Evolutionary conservation across 30 jellyfish, hydroid and myxozoan genomes (phyloP).

Genomic region (Turritopsis rubra): DNA sequence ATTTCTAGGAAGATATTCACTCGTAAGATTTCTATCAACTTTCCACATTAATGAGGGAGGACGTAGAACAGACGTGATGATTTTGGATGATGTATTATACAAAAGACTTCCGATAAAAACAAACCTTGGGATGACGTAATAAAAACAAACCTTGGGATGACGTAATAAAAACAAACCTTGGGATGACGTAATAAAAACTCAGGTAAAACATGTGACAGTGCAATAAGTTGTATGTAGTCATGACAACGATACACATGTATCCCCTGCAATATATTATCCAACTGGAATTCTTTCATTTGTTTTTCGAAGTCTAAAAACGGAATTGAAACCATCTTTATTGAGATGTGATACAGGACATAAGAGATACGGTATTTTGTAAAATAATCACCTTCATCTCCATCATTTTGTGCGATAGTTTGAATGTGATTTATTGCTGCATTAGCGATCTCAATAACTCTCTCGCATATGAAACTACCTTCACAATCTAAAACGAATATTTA

Average conservation of each 20-base stretch:
- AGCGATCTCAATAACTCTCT: slow-evolving; percentile 41
- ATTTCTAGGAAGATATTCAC: no score
- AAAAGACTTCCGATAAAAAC: no score
- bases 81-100: no score
- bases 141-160: no score
- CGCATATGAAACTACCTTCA: slow-evolving; percentile 44
- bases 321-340: not conserved
- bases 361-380: no score
- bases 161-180: slow-evolving; percentile 8
- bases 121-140: no score
- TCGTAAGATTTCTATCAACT: no score
- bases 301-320: not conserved
- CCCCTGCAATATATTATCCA: slow-evolving; percentile 20
- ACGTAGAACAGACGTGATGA: no score
- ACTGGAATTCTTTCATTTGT: not conserved
- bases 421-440: slow-evolving; percentile 38
- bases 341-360: no score
- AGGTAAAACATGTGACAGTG: slow-evolving; percentile 38
- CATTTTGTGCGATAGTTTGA: slow-evolving; percentile 25
- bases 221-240: slow-evolving; percentile 41
- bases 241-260: slow-evolving; percentile 47
- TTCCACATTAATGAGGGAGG: no score
- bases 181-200: slow-evolving; percentile 18
- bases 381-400: slow-evolving; percentile 14
- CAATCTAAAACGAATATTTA: slow-evolving; percentile 22